Percentiles rank a stretch among this genome's conserved stretches.
Evolutionary conservation across 53 echinoderm and acorn worm species (phyloP).

Genomic region (Paelopatides confundens): DNA sequence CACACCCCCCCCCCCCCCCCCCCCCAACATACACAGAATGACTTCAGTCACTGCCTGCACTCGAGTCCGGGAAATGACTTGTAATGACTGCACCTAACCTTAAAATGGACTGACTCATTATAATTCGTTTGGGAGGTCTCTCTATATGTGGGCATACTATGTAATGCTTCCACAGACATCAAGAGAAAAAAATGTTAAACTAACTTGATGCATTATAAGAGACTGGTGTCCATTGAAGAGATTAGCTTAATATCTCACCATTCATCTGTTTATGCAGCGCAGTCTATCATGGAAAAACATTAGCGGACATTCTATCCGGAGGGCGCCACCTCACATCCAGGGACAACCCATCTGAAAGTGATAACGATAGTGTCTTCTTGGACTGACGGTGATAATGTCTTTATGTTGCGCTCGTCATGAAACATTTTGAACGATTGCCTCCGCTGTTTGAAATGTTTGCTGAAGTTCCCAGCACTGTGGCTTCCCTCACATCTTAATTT

Average conservation of each 20-base stretch:
- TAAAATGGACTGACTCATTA: no score
- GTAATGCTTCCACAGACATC: no score
- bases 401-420: background rate
- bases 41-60: no score
- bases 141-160: no score
- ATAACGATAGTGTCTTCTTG: constrained; percentile 32
- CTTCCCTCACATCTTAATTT: background rate
- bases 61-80: no score
- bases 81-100: no score
- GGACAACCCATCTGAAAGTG: constrained; percentile 20
- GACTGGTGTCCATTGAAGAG: background rate
- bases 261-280: constrained; percentile 12
- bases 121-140: no score
- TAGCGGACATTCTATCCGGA: constrained; percentile 6
- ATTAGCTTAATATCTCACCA: background rate
- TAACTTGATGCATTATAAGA: no score
- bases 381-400: constrained; percentile 13
- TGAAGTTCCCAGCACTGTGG: background rate
- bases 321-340: constrained; percentile 25
- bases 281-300: background rate
- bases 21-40: no score
- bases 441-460: background rate
- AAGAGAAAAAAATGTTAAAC: no score
- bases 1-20: no score
- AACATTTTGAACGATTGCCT: background rate